Evolutionary conservation across 2,113 vertebrate genomes (phyloP).

Genomic region (Nothoprocta pentlandii): DNA sequence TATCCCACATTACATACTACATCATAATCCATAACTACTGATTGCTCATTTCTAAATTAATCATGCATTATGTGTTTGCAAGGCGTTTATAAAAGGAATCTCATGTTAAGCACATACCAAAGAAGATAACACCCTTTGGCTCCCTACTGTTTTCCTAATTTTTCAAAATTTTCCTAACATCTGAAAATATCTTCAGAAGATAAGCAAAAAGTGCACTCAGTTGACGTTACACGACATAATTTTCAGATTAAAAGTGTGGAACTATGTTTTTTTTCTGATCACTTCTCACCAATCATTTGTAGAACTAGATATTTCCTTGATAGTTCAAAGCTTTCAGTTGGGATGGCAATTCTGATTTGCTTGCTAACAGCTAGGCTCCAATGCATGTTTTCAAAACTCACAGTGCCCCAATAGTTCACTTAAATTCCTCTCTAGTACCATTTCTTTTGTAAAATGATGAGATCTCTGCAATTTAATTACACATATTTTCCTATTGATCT

Average conservation of each 20-base stretch:
- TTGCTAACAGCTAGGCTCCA: not conserved
- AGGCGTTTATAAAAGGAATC: not conserved
- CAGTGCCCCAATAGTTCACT: not conserved
- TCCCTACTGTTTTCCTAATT: not conserved
- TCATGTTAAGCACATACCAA: fast-evolving
- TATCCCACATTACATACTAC: too few species aligned
- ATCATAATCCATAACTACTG: not conserved
- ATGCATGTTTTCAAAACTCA: not conserved
- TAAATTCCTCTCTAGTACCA: not conserved
- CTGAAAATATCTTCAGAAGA: not conserved
- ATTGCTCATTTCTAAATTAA: not conserved
- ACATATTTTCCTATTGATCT: not conserved
- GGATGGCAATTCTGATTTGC: not conserved
- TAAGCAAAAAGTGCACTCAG: not conserved
- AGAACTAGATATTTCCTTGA: not conserved
- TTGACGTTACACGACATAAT: not conserved
- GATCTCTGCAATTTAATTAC: not conserved
- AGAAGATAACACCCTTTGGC: not conserved
- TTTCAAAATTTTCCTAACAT: not conserved
- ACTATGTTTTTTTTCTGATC: not conserved
- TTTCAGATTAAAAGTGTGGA: not conserved
- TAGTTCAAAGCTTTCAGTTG: not conserved
- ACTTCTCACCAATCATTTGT: not conserved
- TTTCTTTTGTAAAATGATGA: not conserved
- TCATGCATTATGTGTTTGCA: not conserved